Conservation (phyloP, 1,140 invertebrate species). For the Sipha flava region DNA sequence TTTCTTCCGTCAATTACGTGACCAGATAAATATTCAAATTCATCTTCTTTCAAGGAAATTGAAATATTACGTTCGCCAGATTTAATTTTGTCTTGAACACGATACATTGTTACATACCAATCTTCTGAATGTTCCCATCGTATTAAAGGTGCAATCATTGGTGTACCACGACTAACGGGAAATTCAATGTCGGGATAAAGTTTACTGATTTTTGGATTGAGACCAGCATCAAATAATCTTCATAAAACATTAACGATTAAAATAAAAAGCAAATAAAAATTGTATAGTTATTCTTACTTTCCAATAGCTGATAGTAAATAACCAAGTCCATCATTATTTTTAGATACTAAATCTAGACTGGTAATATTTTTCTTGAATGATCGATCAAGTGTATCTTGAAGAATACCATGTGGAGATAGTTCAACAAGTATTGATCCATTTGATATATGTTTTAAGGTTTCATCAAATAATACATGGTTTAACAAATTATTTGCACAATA, state of each 20-base stretch:
- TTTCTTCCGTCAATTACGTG: conserved; percentile 84
- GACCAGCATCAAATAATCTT: conserved; percentile 38
- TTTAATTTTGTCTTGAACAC: conserved; percentile 53
- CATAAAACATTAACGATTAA: conserved; percentile 18
- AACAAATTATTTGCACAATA: conserved; percentile 83
- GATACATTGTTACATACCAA: conserved; percentile 55
- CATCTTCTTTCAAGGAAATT: conserved; percentile 56
- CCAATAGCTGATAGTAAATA: conserved; percentile 66
- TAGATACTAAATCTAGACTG: conserved; percentile 72
- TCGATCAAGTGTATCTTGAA: conserved; percentile 57
- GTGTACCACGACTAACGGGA: conserved; percentile 70
- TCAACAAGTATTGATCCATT: conserved; percentile 45
- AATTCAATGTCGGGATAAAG: conserved; percentile 59
- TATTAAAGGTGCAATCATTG: conserved; percentile 65
- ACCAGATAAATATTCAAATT: conserved; percentile 67
- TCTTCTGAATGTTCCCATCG: conserved; percentile 85
- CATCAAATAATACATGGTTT: conserved; percentile 40
- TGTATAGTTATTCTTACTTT: conserved; percentile 45
- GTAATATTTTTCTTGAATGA: conserved; percentile 50
- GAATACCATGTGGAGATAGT: conserved; percentile 73
- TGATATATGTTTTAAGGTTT: conserved; percentile 35
- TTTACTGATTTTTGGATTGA: conserved; percentile 40
- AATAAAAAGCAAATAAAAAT: not conserved
- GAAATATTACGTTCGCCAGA: conserved; percentile 55
- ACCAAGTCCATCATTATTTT: conserved; percentile 60